These are phyloP conservation scores for Danionella dracula DNA, from an alignment of 2,797 vertebrate species.

Conservation along the genomic window DNA sequence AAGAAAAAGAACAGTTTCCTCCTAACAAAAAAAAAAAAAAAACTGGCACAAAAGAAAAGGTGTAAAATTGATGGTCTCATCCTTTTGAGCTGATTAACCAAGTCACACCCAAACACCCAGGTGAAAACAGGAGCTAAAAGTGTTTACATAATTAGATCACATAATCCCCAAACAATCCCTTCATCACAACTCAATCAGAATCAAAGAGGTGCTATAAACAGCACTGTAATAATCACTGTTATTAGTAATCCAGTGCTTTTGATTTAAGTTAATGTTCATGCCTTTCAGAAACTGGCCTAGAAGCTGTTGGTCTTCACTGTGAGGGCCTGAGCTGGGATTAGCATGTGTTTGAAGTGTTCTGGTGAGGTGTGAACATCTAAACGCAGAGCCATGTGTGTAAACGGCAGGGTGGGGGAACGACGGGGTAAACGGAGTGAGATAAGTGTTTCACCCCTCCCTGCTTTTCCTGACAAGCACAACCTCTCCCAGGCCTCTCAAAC, in stretches of 20 bases:
- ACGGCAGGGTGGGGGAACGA: conserved; percentile 40
- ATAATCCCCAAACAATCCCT: neutral
- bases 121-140: neutral
- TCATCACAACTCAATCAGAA: neutral
- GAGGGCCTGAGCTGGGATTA: conserved; percentile 30
- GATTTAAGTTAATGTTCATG: neutral
- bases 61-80: neutral
- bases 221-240: neutral
- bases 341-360: conserved; percentile 26
- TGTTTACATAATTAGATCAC: conserved; percentile 6
- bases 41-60: conserved; percentile 22
- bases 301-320: conserved; percentile 21
- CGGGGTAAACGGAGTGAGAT: conserved; percentile 45
- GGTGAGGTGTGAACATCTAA: conserved; percentile 30
- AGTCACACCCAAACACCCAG: neutral
- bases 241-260: neutral
- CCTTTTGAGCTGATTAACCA: neutral
- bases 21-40: too few species aligned
- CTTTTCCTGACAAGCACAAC: conserved; percentile 58
- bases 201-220: conserved; percentile 1
- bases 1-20: too few species aligned
- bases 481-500: conserved; percentile 20
- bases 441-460: conserved; percentile 57
- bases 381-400: conserved; percentile 29
- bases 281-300: neutral